Base-by-base conservation (phyloP, 2,888 invertebrate species). In the Agriotes lineatus region DNA sequence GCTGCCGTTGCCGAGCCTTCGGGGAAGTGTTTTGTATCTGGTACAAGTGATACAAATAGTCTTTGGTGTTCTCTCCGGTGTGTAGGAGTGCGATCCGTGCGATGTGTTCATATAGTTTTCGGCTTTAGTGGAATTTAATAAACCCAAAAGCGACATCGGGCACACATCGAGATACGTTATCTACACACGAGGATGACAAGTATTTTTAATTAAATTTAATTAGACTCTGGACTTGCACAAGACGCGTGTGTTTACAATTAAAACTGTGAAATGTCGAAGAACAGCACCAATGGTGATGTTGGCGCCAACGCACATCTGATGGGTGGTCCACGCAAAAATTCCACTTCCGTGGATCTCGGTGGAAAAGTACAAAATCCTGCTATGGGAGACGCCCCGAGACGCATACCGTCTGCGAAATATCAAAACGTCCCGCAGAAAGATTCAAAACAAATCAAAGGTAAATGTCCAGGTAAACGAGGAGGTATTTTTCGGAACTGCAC, bases 11-110 rank as follows among this genome's bases (percentile, higher is more conserved):
- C 10, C 16, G 20, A 25, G 30, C 25, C 30, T 45, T 59, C 25
- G 30, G 59, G 39, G 39, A 52, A 59, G 30, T 44, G 18, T 59
- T 44, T 59, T 44, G 30, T 59, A 57, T 57, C 57, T 57, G 37
- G 37, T 57, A 35, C 33, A 52, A 57, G 57, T 57, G 57, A 57
- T 42, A 57, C 57, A 57, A 30, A 56, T 35, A 56, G 39, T 56
- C 56, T 56, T 56, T 9, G 19, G 52, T 52, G 33, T 16, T 52
- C 52, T 9, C 3, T 4, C 20, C 7, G 57, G 37, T 57, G 42
- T 42, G 39, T 39, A 25, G 37, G 37, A 57, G 35, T 42, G 18
- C 54, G 54, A 35, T 57, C 5, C 37, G 20, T 39, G 19, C 12
- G 57, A 37, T 37, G 57, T 39, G n/a, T 19, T 37, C 20, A 33